phyloP scores from a whole-genome alignment of 2,888 invertebrate species.

The Meiosimyza platycephala region DNA sequence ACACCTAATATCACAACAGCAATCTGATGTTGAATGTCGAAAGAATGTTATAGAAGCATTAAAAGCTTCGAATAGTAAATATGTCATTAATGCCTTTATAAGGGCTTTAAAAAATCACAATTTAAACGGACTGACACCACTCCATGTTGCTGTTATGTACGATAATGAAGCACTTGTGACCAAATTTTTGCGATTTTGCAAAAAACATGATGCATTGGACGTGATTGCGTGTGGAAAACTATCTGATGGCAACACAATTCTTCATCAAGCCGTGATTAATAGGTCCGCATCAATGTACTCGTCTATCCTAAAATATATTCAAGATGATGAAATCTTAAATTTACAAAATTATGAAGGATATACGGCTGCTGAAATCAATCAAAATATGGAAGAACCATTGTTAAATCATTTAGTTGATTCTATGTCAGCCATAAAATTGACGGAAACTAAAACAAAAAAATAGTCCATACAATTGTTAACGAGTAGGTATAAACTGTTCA shows the following conservation, averaged over 20 bases:
- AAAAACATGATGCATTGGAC: neutral
- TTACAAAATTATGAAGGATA: too few relatives aligned
- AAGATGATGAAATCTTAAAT: too few relatives aligned
- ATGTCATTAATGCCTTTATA: neutral
- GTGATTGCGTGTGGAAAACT: neutral
- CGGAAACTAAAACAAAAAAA: too few relatives aligned
- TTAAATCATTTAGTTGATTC: too few relatives aligned
- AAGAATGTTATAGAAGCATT: neutral
- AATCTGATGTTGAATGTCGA: neutral
- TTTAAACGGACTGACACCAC: constrained; percentile 4
- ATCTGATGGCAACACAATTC: neutral
- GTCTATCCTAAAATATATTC: neutral
- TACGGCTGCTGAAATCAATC: too few relatives aligned
- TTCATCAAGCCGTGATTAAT: neutral
- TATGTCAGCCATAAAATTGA: too few relatives aligned
- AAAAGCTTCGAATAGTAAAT: neutral
- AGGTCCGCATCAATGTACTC: neutral
- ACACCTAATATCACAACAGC: neutral
- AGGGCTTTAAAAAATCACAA: neutral
- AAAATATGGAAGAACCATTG: too few relatives aligned
- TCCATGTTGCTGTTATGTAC: constrained; percentile 1
- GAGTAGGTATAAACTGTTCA: too few relatives aligned
- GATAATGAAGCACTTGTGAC: neutral
- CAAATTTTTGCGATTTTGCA: neutral
- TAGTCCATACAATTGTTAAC: too few relatives aligned